A percentile compares a stretch with the other conserved stretches of the same genome.
phyloP scores from a whole-genome alignment of 1,140 invertebrate species.

The Atta colombica region DNA sequence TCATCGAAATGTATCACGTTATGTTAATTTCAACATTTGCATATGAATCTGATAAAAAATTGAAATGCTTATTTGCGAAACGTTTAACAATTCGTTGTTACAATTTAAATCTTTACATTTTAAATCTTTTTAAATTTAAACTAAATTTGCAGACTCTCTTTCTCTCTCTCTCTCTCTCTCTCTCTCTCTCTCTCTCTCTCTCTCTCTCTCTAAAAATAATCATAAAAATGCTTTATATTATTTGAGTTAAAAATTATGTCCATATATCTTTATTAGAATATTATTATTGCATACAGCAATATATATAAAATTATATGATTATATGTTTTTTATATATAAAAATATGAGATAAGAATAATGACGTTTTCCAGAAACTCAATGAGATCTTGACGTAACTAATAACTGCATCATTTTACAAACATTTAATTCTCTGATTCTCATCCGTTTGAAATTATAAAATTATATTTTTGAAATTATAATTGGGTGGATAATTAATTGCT shows the following conservation, averaged over 20 bases:
- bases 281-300: not conserved
- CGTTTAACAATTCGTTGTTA: not conserved
- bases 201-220: not conserved
- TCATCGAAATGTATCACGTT: not conserved
- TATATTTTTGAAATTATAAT: not conserved
- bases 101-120: not conserved
- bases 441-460: not conserved
- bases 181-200: no score
- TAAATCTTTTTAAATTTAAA: not conserved
- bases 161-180: no score
- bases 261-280: not conserved
- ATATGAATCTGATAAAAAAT: not conserved
- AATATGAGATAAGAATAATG: constrained; percentile 6
- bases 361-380: not conserved
- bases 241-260: not conserved
- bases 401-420: constrained; percentile 10
- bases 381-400: not conserved
- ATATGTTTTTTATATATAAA: not conserved
- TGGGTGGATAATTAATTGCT: constrained; percentile 30
- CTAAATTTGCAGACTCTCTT: not conserved
- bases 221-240: not conserved
- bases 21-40: not conserved
- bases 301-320: not conserved
- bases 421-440: constrained; percentile 21
- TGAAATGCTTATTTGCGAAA: not conserved